phyloP scores from a whole-genome alignment of 2,113 vertebrate genomes.

The Campylomormyrus numenius region DNA sequence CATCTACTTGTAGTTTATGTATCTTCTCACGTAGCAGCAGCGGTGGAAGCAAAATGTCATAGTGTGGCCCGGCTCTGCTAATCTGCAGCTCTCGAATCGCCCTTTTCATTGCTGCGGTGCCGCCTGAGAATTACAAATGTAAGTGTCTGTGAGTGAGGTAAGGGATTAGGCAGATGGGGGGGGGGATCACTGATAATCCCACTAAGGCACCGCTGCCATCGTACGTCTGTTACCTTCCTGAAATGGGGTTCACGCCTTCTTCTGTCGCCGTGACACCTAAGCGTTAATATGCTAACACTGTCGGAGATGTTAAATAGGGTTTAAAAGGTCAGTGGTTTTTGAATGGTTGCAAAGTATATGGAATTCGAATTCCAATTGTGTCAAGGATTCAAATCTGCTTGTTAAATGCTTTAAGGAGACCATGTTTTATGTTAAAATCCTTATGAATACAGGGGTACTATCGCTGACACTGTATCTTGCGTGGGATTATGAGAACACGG shows the following conservation, averaged over 20 bases:
- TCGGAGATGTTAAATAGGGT: background rate
- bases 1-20: background rate
- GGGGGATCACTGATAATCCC: background rate
- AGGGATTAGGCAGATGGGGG: conserved; percentile 50
- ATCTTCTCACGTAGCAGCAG: background rate
- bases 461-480: background rate
- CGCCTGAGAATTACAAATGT: conserved; percentile 61
- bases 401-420: background rate
- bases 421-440: background rate
- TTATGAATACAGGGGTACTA: background rate
- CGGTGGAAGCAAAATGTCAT: conserved; percentile 15
- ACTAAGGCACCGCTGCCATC: conserved; percentile 2
- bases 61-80: conserved; percentile 42
- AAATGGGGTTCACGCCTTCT: background rate
- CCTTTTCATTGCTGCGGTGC: conserved; percentile 53
- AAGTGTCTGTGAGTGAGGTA: conserved; percentile 56
- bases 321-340: background rate
- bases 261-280: background rate
- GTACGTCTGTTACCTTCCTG: background rate
- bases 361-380: background rate
- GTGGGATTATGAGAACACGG: background rate
- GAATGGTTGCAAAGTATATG: background rate
- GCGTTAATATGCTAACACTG: background rate
- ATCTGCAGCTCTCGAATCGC: conserved; percentile 52
- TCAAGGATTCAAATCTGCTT: background rate